Conservation (phyloP, 2,888 invertebrate genomes). For the Nebria salina region DNA sequence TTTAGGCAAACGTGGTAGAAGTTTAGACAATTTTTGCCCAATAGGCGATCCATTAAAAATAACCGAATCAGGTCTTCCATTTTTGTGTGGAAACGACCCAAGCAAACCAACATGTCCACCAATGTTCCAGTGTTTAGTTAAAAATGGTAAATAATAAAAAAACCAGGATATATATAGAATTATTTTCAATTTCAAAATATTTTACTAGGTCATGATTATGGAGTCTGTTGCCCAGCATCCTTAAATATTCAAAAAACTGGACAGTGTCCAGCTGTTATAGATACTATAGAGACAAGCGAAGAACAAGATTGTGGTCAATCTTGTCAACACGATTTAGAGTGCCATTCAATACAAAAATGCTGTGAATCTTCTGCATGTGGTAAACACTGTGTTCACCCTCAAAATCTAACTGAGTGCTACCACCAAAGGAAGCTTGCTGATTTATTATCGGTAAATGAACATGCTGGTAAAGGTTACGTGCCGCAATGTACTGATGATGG, state of each 20-base stretch:
- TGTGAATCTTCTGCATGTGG: conserved; percentile 80
- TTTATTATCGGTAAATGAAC: conserved; percentile 78
- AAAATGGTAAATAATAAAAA: conserved; percentile 66
- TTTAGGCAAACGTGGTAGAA: conserved; percentile 78
- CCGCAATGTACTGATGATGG: conserved; percentile 82
- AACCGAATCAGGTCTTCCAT: conserved; percentile 78
- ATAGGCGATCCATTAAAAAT: conserved; percentile 78
- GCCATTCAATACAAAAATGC: conserved; percentile 84
- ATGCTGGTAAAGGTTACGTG: conserved; percentile 83
- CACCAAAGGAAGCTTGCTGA: conserved; percentile 83
- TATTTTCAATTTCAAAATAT: too few relatives aligned
- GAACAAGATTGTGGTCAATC: conserved; percentile 68
- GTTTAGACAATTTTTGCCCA: conserved; percentile 81
- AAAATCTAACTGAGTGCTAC: conserved; percentile 80
- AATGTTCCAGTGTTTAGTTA: conserved; percentile 81
- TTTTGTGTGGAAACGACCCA: conserved; percentile 81
- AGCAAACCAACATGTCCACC: conserved; percentile 88
- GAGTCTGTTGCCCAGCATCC: conserved; percentile 86
- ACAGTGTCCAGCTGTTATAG: conserved; percentile 69
- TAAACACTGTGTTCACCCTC: conserved; percentile 77
- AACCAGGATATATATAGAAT: not conserved
- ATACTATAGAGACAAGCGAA: conserved; percentile 55
- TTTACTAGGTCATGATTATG: conserved; percentile 78
- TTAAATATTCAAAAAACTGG: conserved; percentile 81
- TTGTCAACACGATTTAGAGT: conserved; percentile 83